Conservation (phyloP, 2,113 vertebrate species). For the Tenebrosternarchus preto region DNA sequence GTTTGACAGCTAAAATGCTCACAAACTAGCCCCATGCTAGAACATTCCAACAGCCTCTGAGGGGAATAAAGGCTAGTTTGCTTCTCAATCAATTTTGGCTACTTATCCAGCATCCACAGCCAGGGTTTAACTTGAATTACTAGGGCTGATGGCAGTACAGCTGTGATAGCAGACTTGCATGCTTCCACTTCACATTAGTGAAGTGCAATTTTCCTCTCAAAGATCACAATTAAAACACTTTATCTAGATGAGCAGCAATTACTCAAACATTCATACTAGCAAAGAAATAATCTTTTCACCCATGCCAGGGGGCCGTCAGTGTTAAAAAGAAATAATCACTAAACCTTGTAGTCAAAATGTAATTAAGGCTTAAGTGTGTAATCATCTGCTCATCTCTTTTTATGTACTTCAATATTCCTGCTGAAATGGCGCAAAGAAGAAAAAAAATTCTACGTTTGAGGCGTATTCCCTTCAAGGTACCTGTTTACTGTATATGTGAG, state of each 20-base stretch:
- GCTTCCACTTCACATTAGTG: slow-evolving; percentile 31
- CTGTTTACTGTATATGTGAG: too few species aligned
- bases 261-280: slow-evolving; percentile 60
- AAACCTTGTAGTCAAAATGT: neutral
- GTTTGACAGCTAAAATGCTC: neutral
- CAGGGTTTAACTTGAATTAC: slow-evolving; percentile 8
- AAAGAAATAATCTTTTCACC: neutral
- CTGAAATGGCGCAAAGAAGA: neutral
- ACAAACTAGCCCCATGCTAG: neutral
- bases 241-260: slow-evolving; percentile 67
- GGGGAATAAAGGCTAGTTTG: neutral
- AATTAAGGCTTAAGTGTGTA: neutral
- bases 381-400: neutral
- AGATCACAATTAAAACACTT: slow-evolving; percentile 40
- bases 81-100: slow-evolving; percentile 9
- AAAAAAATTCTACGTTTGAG: neutral
- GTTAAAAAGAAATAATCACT: neutral
- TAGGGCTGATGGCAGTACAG: neutral
- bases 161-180: slow-evolving; percentile 41
- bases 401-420: neutral
- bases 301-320: neutral
- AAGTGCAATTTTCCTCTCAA: too few species aligned
- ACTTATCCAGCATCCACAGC: slow-evolving; percentile 5
- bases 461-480: neutral
- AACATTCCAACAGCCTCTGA: neutral